These are phyloP conservation scores for Scaeva pyrastri DNA, from an alignment of 2,888 invertebrate genomes.

Conservation along the genomic window DNA sequence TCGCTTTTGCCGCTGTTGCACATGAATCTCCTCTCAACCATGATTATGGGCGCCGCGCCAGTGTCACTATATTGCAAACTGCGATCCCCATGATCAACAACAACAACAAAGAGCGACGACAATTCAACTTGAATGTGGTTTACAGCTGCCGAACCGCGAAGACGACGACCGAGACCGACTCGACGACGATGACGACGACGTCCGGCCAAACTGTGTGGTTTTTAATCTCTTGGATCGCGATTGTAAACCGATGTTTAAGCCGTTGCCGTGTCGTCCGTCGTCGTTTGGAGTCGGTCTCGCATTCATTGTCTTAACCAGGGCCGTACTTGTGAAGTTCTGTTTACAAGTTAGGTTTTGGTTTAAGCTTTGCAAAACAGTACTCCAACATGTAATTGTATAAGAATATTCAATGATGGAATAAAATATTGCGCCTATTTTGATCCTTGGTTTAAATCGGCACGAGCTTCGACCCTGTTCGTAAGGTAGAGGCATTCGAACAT, in stretches of 20 bases:
- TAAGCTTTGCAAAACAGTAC: no score
- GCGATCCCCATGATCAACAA: not conserved
- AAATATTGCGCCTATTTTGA: not conserved
- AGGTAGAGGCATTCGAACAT: constrained; percentile 42
- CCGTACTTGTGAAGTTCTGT: not conserved
- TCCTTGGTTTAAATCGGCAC: not conserved
- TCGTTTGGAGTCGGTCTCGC: not conserved
- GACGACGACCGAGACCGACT: not conserved
- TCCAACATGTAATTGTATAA: no score
- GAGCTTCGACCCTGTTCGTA: not conserved
- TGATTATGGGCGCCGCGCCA: constrained; percentile 74
- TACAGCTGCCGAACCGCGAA: constrained; percentile 41
- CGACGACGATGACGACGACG: constrained; percentile 3
- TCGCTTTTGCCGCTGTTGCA: constrained; percentile 35
- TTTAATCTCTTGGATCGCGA: constrained; percentile 70
- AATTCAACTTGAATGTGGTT: constrained; percentile 45
- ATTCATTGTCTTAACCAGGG: constrained; percentile 46
- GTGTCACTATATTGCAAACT: constrained; percentile 25
- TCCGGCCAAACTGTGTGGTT: constrained; percentile 43
- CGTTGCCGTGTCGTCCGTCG: constrained; percentile 38
- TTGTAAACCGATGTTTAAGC: constrained; percentile 54
- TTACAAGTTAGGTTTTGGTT: not conserved
- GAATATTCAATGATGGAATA: not conserved
- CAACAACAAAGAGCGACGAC: constrained; percentile 28
- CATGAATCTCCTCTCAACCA: constrained; percentile 64